Base-by-base conservation (phyloP, 2,888 invertebrate species). In the Orthosia incerta region DNA sequence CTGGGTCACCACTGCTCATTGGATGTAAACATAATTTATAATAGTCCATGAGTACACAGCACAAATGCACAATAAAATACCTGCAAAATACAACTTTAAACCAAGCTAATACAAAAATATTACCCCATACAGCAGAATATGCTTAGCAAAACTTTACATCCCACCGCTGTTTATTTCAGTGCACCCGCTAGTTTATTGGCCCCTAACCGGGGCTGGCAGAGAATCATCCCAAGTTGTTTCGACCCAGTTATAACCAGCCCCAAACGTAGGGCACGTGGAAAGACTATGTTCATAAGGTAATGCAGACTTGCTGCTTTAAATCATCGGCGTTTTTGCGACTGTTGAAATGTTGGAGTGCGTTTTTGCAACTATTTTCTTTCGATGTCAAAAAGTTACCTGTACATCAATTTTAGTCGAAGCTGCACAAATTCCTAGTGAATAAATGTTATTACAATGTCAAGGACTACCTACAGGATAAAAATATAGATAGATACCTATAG, bases 171-270 rank as follows among this genome's bases (percentile, higher is more conserved):
- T 73, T 60, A 75, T 76, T 76, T 80, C 59, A 71, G 61, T 69
- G 68, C 66, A 64, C 50, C 59, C 68, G 69, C 60, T 74, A 60
- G 57, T 79, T 77, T 82, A 77, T 72, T 76, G 69, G 76, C 72
- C 61, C 63, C 15, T 1, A 39, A 67, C 60, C 48, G 79, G 48
- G 55, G 64, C 82, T 80, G 74, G 84, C 77, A 79, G 84, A 83
- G 85, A 85, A 76, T 79, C 70, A 74, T 63, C 60, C 60, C 61
- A 80, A 87, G 80, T 80, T 85, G 70, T 61, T 74, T 67, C 84
- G 85, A 85, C 83, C 84, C 77, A 83, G 79, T 79, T 87, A 72
- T 66, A 80, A 74, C 77, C 75, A 69, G 76, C 59, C 62, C 76
- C 59, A 71, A 71, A 83, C 67, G 62, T 80, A 86, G 59, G 69